These are phyloP conservation scores for Brachyistius frenatus DNA, from an alignment of 2,113 vertebrate genomes.

Conservation along the genomic window DNA sequence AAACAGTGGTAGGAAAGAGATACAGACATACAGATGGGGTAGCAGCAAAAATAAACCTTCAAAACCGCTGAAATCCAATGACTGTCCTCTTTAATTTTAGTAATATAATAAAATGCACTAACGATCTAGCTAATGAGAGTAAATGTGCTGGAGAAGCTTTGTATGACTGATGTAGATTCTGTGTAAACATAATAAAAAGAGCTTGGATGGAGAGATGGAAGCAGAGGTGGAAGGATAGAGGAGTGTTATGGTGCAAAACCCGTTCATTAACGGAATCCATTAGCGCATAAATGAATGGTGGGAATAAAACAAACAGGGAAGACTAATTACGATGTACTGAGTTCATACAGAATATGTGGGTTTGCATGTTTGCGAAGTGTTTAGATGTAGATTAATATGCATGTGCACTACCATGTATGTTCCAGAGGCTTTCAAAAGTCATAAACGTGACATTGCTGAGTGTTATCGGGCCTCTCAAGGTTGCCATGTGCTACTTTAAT, in stretches of 20 bases:
- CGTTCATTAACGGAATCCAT: slow-evolving; percentile 72
- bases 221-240: slow-evolving; percentile 38
- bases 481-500: slow-evolving; percentile 63
- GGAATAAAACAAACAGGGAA: slow-evolving; percentile 57
- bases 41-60: fast-evolving
- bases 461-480: slow-evolving; percentile 64
- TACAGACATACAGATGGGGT: not conserved
- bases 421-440: slow-evolving; percentile 49
- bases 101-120: slow-evolving; percentile 46
- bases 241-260: slow-evolving; percentile 45
- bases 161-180: slow-evolving; percentile 43
- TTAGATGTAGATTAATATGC: slow-evolving; percentile 34
- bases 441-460: slow-evolving; percentile 38
- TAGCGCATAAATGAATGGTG: slow-evolving; percentile 55
- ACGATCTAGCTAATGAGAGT: slow-evolving; percentile 54
- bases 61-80: not conserved
- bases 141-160: slow-evolving; percentile 51
- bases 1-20: too few relatives aligned
- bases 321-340: slow-evolving; percentile 54
- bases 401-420: slow-evolving; percentile 24
- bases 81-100: slow-evolving; percentile 5
- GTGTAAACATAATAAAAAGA: slow-evolving; percentile 62
- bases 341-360: slow-evolving; percentile 22
- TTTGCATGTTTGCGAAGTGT: slow-evolving; percentile 42
- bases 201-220: slow-evolving; percentile 47